Percentiles rank a stretch among this genome's conserved stretches.
These are phyloP conservation scores for Oscarella lobularis DNA, from an alignment of 37 sponge, comb jelly and placozoan genomes.

Conservation along the genomic window DNA sequence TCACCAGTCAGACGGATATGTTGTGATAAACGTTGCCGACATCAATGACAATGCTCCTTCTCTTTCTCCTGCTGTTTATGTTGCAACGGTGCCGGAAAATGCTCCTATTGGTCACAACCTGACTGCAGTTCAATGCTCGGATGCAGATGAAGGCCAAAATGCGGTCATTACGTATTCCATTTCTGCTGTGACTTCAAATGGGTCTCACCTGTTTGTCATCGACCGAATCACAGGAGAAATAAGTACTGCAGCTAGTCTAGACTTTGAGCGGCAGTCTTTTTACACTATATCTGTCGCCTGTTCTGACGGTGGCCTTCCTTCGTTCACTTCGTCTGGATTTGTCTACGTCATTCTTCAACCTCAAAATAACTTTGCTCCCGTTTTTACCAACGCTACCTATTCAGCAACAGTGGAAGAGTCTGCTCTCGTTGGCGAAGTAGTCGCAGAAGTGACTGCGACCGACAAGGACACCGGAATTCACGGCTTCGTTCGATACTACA, in stretches of 20 bases:
- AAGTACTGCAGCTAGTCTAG: conserved; percentile 8
- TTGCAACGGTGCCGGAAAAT: background rate
- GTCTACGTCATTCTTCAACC: conserved; percentile 31
- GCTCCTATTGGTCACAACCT: background rate
- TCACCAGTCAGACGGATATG: conserved; percentile 1
- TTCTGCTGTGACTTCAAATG: conserved; percentile 11
- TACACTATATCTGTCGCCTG: conserved; percentile 27
- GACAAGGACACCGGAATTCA: background rate
- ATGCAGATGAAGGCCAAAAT: conserved; percentile 33
- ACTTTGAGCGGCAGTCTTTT: conserved; percentile 6
- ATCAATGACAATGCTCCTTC: conserved; percentile 30
- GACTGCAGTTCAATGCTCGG: conserved; percentile 13
- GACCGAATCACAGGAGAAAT: conserved; percentile 15
- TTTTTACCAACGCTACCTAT: conserved; percentile 18
- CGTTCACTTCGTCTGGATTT: background rate
- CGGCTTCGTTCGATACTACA: background rate
- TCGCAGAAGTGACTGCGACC: conserved; percentile 26
- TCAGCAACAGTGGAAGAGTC: conserved; percentile 15
- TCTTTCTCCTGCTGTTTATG: background rate
- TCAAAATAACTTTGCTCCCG: conserved; percentile 42
- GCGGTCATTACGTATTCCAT: conserved; percentile 26
- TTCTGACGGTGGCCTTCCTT: conserved; percentile 20
- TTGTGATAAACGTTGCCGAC: conserved; percentile 16
- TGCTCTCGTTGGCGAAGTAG: background rate
- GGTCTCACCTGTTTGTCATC: background rate